Conservation (phyloP, 2,797 vertebrate species). For the Pseudomugil tenellus region DNA sequence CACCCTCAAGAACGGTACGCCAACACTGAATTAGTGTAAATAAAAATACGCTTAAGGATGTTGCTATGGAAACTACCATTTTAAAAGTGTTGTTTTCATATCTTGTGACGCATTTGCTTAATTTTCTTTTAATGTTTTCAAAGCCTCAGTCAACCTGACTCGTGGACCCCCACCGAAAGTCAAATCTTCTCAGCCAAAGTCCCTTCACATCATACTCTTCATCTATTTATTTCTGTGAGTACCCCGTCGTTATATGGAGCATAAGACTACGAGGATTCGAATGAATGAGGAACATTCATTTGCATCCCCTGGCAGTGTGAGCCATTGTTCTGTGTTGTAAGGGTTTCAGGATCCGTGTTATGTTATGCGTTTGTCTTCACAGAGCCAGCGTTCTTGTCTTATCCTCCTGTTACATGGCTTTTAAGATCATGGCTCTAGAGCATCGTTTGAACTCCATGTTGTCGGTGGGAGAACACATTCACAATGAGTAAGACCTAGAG, state of each 20-base stretch:
- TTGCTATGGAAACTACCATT: neutral
- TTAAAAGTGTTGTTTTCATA: neutral
- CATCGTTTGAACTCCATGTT: slow-evolving; percentile 86
- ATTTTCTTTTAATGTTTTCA: neutral
- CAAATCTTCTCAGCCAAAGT: slow-evolving; percentile 75
- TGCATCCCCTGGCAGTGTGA: slow-evolving; percentile 5
- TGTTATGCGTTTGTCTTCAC: slow-evolving; percentile 31
- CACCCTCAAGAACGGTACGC: slow-evolving; percentile 64
- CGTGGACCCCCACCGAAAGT: slow-evolving; percentile 62
- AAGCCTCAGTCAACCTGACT: slow-evolving; percentile 70
- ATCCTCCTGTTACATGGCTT: slow-evolving; percentile 94
- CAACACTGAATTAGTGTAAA: neutral
- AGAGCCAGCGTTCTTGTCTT: slow-evolving; percentile 88
- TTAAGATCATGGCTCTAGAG: slow-evolving; percentile 90
- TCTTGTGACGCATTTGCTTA: neutral
- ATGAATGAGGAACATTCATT: neutral
- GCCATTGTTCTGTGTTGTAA: neutral
- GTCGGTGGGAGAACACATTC: slow-evolving; percentile 78
- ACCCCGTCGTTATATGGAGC: slow-evolving; percentile 13
- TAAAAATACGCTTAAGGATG: slow-evolving; percentile 1
- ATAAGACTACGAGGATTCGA: slow-evolving; percentile 1
- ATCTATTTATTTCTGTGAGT: slow-evolving; percentile 93
- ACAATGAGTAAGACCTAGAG: slow-evolving; percentile 84
- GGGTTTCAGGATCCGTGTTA: neutral
- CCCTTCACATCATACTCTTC: slow-evolving; percentile 85